Percentiles rank a stretch among this genome's conserved stretches.
Conservation (phyloP, 2,888 invertebrate genomes). For the Synergus itoensis region DNA sequence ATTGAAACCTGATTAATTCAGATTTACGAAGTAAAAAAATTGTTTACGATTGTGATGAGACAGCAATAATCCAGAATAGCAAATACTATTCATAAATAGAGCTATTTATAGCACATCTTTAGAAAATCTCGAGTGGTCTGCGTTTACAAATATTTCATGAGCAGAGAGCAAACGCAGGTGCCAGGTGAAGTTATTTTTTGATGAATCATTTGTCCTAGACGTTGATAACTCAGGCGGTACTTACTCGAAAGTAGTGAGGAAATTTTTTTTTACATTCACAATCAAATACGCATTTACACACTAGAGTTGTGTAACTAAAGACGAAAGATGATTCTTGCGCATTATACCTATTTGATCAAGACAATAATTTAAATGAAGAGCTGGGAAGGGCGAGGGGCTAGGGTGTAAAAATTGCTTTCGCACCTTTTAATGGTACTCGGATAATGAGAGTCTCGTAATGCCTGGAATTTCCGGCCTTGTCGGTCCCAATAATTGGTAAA, state of each 20-base stretch:
- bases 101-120: neutral
- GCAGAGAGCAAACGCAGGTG: neutral
- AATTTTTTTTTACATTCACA: neutral
- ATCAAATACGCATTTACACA: conserved; percentile 2
- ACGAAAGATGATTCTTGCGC: neutral
- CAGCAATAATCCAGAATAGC: neutral
- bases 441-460: neutral
- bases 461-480: conserved; percentile 2
- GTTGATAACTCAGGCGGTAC: conserved; percentile 26
- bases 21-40: neutral
- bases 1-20: no score
- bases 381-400: neutral
- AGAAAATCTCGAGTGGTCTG: neutral
- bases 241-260: conserved; percentile 20
- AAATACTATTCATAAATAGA: neutral
- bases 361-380: neutral
- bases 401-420: conserved; percentile 23
- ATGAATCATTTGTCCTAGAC: conserved; percentile 16
- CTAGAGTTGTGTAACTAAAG: conserved; percentile 6
- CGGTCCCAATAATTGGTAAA: conserved; percentile 19
- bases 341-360: conserved; percentile 2
- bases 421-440: conserved; percentile 14
- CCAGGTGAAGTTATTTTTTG: neutral
- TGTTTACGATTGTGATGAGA: neutral
- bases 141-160: neutral